Evolutionary conservation across 2,113 vertebrate genomes (phyloP).

Genomic region (Coregonus clupeaformis): DNA sequence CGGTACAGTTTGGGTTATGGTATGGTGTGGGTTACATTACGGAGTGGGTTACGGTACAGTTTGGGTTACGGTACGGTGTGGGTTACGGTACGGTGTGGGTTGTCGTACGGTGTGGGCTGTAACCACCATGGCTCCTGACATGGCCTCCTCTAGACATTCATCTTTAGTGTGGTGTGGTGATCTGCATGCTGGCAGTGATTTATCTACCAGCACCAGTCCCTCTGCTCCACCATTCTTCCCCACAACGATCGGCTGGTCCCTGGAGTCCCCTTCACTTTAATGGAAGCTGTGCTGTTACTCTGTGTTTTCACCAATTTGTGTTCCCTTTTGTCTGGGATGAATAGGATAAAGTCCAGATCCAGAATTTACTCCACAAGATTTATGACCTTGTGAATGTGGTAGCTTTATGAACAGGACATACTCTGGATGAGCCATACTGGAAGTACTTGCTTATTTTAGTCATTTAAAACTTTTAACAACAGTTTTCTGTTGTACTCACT

Average conservation of each 20-base stretch:
- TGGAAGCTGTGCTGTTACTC: constrained; percentile 81
- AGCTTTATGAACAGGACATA: constrained; percentile 26
- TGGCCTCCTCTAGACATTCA: constrained; percentile 87
- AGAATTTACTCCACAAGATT: constrained; percentile 71
- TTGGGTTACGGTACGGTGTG: too few relatives aligned
- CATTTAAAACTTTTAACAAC: constrained; percentile 53
- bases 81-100: too few relatives aligned
- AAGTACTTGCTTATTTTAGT: constrained; percentile 51
- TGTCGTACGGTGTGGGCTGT: constrained; percentile 73
- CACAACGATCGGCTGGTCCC: constrained; percentile 82
- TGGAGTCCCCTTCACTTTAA: constrained; percentile 85
- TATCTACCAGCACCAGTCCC: constrained; percentile 80
- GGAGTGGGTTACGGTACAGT: too few relatives aligned
- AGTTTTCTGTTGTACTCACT: constrained; percentile 27
- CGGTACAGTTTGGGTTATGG: too few relatives aligned
- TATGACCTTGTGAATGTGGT: constrained; percentile 64
- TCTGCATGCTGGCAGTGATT: constrained; percentile 93
- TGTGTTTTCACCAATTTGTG: constrained; percentile 83
- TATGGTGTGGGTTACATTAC: too few relatives aligned
- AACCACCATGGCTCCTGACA: constrained; percentile 82
- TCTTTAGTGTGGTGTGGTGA: constrained; percentile 76
- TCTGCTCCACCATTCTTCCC: constrained; percentile 81
- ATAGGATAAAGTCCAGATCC: constrained; percentile 69
- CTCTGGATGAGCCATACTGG: constrained; percentile 54
- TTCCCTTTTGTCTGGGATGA: constrained; percentile 73